A percentile compares a stretch with the other conserved stretches of the same genome.
phyloP scores from a whole-genome alignment of 2,113 vertebrate species.

The Pollachius pollachius region DNA sequence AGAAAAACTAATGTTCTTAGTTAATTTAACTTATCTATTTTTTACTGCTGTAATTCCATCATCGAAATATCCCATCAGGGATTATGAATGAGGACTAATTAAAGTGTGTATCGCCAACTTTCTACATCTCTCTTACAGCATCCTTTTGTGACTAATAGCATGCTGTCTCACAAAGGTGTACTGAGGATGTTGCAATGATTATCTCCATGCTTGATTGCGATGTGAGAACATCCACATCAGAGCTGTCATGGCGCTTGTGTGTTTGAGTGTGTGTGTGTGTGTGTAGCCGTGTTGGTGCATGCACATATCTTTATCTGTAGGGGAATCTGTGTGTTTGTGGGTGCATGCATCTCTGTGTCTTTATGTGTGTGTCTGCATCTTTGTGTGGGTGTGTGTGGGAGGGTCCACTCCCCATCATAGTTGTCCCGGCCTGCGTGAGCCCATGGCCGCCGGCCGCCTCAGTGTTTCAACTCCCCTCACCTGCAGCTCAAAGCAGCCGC shows the following conservation, averaged over 20 bases:
- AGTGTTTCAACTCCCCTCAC: constrained; percentile 60
- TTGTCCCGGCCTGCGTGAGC: no score
- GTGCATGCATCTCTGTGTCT: background rate
- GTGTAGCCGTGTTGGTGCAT: background rate
- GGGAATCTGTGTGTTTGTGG: background rate
- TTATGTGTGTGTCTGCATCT: background rate
- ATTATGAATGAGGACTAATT: no score
- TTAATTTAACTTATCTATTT: no score
- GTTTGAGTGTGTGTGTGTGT: background rate
- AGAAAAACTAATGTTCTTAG: no score
- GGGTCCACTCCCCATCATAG: no score
- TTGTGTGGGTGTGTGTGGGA: background rate
- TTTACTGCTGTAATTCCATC: no score
- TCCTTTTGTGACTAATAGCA: background rate
- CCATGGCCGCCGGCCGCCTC: constrained; percentile 24
- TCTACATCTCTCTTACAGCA: background rate
- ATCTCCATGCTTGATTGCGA: constrained; percentile 57
- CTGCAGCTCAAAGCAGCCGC: constrained; percentile 62
- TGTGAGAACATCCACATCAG: no score
- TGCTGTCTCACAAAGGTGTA: background rate
- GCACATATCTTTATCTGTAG: background rate
- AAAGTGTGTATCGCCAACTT: background rate
- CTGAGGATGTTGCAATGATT: constrained; percentile 47
- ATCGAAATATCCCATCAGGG: no score
- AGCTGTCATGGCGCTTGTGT: background rate